Conservation (phyloP, 2,797 vertebrate species). For the Melanotaenia nigrans region DNA sequence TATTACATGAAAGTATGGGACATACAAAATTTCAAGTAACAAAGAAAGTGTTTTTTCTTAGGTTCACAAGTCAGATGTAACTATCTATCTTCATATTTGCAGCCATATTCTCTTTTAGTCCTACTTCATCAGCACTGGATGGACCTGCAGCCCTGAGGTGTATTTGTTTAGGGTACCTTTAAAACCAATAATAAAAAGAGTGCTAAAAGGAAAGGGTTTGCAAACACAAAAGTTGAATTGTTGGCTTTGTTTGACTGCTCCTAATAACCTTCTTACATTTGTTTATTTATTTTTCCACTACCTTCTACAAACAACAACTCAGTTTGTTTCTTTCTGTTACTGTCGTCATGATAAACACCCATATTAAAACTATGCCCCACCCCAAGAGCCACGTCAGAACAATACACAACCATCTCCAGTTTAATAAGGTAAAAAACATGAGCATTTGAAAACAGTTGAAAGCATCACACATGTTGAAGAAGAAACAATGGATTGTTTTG, state of each 20-base stretch:
- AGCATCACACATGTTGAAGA: constrained; percentile 52
- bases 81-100: constrained; percentile 36
- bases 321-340: constrained; percentile 49
- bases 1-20: constrained; percentile 78
- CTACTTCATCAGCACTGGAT: constrained; percentile 41
- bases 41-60: constrained; percentile 72
- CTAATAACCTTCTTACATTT: constrained; percentile 70
- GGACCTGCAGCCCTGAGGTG: constrained; percentile 45
- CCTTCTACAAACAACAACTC: constrained; percentile 72
- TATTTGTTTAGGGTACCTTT: constrained; percentile 32
- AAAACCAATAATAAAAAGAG: constrained; percentile 33
- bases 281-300: constrained; percentile 59
- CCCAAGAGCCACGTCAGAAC: constrained; percentile 65
- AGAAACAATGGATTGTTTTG: constrained; percentile 34
- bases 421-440: constrained; percentile 60
- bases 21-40: constrained; percentile 82
- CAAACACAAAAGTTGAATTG: constrained; percentile 23
- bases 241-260: constrained; percentile 45
- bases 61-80: constrained; percentile 64
- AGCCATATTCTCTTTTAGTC: constrained; percentile 13
- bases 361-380: constrained; percentile 61
- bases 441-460: constrained; percentile 60
- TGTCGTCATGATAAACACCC: constrained; percentile 52
- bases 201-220: constrained; percentile 43
- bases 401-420: constrained; percentile 72